Base-by-base conservation (phyloP, 2,113 vertebrate species). In the Colaptes auratus region DNA sequence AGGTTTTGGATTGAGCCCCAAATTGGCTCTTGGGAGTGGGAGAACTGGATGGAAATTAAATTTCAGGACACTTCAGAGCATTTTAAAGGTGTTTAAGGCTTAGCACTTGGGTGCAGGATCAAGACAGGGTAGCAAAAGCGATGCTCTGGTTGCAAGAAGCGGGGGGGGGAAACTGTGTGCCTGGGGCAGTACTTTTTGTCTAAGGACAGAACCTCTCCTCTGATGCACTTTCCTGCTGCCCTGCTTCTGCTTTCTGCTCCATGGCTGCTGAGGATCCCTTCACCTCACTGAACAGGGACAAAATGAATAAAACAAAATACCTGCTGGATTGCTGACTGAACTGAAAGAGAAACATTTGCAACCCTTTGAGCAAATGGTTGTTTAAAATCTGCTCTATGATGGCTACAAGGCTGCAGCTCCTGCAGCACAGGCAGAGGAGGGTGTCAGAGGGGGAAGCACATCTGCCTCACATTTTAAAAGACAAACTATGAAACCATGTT, bases 281-380 rank as follows among this genome's bases (percentile, higher is more conserved):
- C 46, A 35, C 20, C 71, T 48, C 3, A 2, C n/a, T 55, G 67
- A 72, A 80, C 15, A 71, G 31, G 30, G 84, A 30, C 78, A 65
- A 87, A 91, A 87, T 77, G 21, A 66, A 82, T 74, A 69, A 84
- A 95, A 82, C 15, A 52, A 88, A 94, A 66, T 21, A 39, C 24
- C 63, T 55, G 35, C 59, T 75, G n/a, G 55, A 31, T 35, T 78
- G 74, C 78, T 0, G 10, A 15, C n/a, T 17, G 59, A 91, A 96
- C 56, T 60, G 86, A 84, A 63, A 82, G 63, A 53, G 70, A 66
- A 66, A 95, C 27, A 65, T 82, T 91, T 93, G 75, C 65, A 89
- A 88, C 15, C 5, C 1, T 85, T 89, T 78, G 80, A 73, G 85
- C 35, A 63, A 82, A 85, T 1, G 6, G 4, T 44, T 61, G 31